A percentile compares a stretch with the other conserved stretches of the same genome.
Evolutionary conservation across 2,797 vertebrate species (phyloP).

Genomic region (Pagetopsis macropterus): DNA sequence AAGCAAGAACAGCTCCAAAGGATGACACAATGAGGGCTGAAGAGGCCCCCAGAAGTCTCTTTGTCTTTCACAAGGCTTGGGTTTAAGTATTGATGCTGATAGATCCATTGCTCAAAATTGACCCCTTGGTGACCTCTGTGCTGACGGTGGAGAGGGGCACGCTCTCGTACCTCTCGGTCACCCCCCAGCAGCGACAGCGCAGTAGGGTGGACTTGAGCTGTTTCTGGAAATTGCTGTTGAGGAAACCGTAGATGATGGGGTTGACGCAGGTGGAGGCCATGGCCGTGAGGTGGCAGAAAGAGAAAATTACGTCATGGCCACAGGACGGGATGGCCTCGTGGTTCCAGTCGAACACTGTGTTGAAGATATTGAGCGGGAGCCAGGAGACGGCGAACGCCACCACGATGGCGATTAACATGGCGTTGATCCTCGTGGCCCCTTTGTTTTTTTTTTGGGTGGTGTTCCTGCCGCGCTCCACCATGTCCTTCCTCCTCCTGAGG

Average conservation of each 20-base stretch:
- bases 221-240: slow-evolving; percentile 90
- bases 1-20: slow-evolving; percentile 45
- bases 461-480: slow-evolving; percentile 84
- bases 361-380: slow-evolving; percentile 88
- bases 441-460: slow-evolving; percentile 76
- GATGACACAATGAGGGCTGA: slow-evolving; percentile 42
- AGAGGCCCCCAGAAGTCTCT: slow-evolving; percentile 18
- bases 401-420: slow-evolving; percentile 85
- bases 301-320: slow-evolving; percentile 86
- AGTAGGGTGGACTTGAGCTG: slow-evolving; percentile 84
- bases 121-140: slow-evolving; percentile 88
- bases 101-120: slow-evolving; percentile 83
- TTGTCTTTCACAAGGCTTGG: slow-evolving; percentile 28
- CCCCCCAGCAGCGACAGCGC: slow-evolving; percentile 84
- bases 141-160: slow-evolving; percentile 89
- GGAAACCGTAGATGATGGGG: slow-evolving; percentile 90
- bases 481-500: slow-evolving; percentile 84
- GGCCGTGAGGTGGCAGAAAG: slow-evolving; percentile 86
- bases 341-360: slow-evolving; percentile 89
- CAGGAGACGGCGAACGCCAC: slow-evolving; percentile 85
- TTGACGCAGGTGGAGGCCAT: slow-evolving; percentile 89
- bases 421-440: slow-evolving; percentile 83
- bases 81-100: slow-evolving; percentile 72
- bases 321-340: slow-evolving; percentile 82
- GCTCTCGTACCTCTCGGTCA: slow-evolving; percentile 83